These are phyloP conservation scores for Petromus typicus DNA, from an alignment of 2,113 vertebrate species.

Conservation along the genomic window DNA sequence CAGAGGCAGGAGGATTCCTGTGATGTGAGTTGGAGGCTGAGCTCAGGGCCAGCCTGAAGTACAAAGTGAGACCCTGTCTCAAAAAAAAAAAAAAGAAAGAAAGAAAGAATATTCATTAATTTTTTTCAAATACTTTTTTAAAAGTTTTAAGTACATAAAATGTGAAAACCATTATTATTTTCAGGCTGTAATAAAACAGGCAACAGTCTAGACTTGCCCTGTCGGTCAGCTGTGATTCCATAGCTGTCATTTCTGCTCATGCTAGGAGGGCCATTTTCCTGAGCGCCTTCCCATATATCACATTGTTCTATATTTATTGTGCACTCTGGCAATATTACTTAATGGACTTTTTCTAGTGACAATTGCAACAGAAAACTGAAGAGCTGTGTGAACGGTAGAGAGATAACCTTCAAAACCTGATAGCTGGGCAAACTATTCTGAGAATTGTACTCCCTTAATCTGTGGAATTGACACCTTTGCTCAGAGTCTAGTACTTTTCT, in stretches of 20 bases:
- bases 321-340: background rate
- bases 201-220: background rate
- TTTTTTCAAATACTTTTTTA: slow-evolving; percentile 38
- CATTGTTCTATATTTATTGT: background rate
- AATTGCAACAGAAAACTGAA: background rate
- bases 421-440: slow-evolving; percentile 13
- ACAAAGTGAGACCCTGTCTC: too few relatives aligned
- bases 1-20: too few relatives aligned
- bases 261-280: slow-evolving; percentile 38
- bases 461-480: background rate
- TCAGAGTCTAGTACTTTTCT: background rate
- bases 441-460: slow-evolving; percentile 45
- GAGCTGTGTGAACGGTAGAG: background rate
- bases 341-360: background rate
- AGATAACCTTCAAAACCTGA: slow-evolving; percentile 48
- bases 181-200: background rate
- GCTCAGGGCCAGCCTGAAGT: too few relatives aligned
- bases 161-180: background rate
- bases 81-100: too few relatives aligned
- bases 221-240: background rate
- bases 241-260: slow-evolving; percentile 11
- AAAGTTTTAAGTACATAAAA: slow-evolving; percentile 40
- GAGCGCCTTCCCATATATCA: background rate
- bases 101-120: too few relatives aligned
- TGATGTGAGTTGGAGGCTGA: too few relatives aligned